Evolutionary conservation across 1,140 invertebrate species (phyloP).

Genomic region (Drosophila bipectinata): DNA sequence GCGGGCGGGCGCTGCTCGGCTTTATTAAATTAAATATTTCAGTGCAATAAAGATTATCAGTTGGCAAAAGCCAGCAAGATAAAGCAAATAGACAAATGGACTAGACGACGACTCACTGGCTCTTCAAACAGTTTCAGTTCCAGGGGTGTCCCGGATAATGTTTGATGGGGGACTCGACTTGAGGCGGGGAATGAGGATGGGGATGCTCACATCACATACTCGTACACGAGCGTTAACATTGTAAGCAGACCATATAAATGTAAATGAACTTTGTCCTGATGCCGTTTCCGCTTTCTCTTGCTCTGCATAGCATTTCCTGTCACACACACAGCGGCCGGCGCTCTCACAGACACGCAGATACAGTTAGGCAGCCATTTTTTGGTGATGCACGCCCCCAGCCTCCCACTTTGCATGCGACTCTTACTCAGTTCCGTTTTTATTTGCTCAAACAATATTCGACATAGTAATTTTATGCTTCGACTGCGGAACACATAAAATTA

Average conservation of each 20-base stretch:
- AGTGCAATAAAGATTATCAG: slow-evolving; percentile 81
- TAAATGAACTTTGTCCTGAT: slow-evolving; percentile 81
- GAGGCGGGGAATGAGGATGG: slow-evolving; percentile 1
- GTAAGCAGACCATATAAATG: slow-evolving; percentile 82
- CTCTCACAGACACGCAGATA: slow-evolving; percentile 6
- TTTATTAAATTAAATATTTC: slow-evolving; percentile 83
- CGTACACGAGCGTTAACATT: slow-evolving; percentile 79
- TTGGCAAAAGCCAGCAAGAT: slow-evolving; percentile 67
- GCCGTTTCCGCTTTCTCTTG: slow-evolving; percentile 77
- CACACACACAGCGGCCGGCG: slow-evolving; percentile 34
- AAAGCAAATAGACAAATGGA: slow-evolving; percentile 68
- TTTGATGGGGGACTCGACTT: slow-evolving; percentile 10
- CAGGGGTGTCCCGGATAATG: slow-evolving; percentile 21
- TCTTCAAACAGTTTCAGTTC: slow-evolving; percentile 48
- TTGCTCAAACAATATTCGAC: slow-evolving; percentile 83
- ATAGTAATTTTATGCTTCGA: slow-evolving; percentile 83
- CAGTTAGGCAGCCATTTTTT: slow-evolving; percentile 78
- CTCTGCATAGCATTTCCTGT: slow-evolving; percentile 77
- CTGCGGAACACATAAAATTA: slow-evolving; percentile 82
- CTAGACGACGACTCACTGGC: slow-evolving; percentile 70
- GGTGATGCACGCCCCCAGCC: slow-evolving; percentile 61
- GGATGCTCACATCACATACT: slow-evolving; percentile 36
- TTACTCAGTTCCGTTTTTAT: slow-evolving; percentile 74
- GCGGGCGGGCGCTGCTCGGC: slow-evolving; percentile 15
- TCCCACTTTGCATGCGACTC: slow-evolving; percentile 74